Evolutionary conservation across 2,797 vertebrate species (phyloP).

Genomic region (Myoxocephalus aenaeus): DNA sequence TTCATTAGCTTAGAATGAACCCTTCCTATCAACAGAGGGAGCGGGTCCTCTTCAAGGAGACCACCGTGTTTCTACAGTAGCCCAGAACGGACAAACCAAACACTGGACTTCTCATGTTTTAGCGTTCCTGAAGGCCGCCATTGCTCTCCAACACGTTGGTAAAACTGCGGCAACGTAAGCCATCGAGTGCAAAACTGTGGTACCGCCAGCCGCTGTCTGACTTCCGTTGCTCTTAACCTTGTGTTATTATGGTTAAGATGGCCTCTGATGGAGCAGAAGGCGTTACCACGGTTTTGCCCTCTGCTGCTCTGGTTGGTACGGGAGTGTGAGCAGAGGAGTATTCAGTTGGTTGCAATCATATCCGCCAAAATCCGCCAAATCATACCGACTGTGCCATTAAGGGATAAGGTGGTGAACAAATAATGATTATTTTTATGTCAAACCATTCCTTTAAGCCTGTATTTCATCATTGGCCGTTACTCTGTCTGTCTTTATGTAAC

Average conservation of each 20-base stretch:
- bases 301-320: neutral
- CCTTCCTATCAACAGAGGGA: too few species aligned
- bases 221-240: neutral
- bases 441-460: too few species aligned
- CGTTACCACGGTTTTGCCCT: neutral
- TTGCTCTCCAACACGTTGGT: neutral
- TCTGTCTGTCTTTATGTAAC: neutral
- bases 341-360: neutral
- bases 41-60: too few species aligned
- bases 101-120: too few species aligned
- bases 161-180: neutral
- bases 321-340: neutral
- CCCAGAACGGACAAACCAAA: too few species aligned
- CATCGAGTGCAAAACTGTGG: neutral
- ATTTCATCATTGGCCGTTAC: too few species aligned
- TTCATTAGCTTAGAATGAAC: neutral
- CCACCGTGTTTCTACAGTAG: too few species aligned
- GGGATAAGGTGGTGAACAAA: neutral
- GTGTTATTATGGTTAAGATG: neutral
- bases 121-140: too few species aligned
- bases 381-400: neutral
- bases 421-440: too few species aligned
- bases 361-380: neutral
- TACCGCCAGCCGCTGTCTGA: neutral
- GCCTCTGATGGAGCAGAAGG: neutral